Percentiles rank a stretch among this genome's conserved stretches.
These are phyloP conservation scores for Drosophila neoperkinsi DNA, from an alignment of 2,888 invertebrate species.

Conservation along the genomic window DNA sequence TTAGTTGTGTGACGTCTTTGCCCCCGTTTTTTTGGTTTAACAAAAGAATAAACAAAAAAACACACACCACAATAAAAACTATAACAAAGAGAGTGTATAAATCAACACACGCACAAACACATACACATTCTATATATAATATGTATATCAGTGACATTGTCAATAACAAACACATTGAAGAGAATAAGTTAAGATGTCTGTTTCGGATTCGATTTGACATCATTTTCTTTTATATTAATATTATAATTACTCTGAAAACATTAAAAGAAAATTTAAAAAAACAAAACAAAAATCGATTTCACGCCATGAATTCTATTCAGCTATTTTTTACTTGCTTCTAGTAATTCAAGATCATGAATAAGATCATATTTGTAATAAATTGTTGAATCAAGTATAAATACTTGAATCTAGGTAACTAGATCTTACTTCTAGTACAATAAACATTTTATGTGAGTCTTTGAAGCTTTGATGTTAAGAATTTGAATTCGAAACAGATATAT, in stretches of 20 bases:
- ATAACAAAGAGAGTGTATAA: constrained; percentile 10
- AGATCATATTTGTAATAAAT: background rate
- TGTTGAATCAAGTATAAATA: background rate
- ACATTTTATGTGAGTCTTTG: background rate
- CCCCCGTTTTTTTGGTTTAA: constrained; percentile 50
- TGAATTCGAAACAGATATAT: background rate
- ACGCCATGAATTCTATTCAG: background rate
- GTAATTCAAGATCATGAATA: background rate
- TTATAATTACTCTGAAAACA: background rate
- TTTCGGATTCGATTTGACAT: constrained; percentile 3
- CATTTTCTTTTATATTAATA: background rate
- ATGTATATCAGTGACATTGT: constrained; percentile 28
- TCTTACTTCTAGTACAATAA: background rate
- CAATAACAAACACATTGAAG: constrained; percentile 19
- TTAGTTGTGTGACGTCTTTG: constrained; percentile 73
- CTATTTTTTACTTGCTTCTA: background rate
- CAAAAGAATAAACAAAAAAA: constrained; percentile 13
- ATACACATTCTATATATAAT: constrained; percentile 14
- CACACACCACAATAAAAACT: constrained; percentile 13
- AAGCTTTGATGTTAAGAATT: background rate
- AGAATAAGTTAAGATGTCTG: background rate
- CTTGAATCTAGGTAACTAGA: background rate
- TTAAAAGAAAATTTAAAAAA: background rate
- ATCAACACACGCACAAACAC: constrained; percentile 25
- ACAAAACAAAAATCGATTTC: background rate